These are phyloP conservation scores for Hetaerina americana DNA, from an alignment of 1,140 invertebrate genomes.

Conservation along the genomic window DNA sequence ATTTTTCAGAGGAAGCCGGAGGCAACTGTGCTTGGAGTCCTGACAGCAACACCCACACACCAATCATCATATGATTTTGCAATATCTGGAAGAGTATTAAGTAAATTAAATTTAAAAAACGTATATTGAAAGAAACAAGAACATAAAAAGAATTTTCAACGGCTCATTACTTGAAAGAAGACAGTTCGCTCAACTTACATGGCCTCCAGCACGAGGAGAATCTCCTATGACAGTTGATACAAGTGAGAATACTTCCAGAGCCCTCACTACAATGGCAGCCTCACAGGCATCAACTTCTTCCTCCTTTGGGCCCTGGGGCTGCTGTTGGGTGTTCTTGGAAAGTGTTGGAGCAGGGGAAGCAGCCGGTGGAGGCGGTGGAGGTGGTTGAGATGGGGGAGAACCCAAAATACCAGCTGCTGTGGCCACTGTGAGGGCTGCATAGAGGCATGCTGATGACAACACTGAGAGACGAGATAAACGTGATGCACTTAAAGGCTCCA, in stretches of 20 bases:
- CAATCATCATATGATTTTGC: conserved; percentile 79
- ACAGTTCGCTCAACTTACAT: conserved; percentile 42
- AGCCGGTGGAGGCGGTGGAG: conserved; percentile 21
- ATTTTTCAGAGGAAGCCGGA: conserved; percentile 41
- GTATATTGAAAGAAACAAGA: background rate
- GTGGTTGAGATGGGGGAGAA: conserved; percentile 21
- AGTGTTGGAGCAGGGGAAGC: conserved; percentile 9
- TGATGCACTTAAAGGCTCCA: conserved; percentile 70
- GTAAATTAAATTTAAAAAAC: background rate
- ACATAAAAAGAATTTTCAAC: conserved; percentile 4
- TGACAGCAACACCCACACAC: conserved; percentile 71
- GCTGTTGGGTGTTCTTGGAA: background rate
- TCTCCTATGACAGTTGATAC: conserved; percentile 64
- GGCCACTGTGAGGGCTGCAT: conserved; percentile 44
- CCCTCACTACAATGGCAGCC: conserved; percentile 55
- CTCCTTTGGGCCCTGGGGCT: conserved; percentile 14
- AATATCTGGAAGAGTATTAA: conserved; percentile 59
- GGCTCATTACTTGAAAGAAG: too few relatives aligned
- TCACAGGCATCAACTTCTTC: conserved; percentile 54
- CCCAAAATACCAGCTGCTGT: background rate
- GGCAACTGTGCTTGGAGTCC: conserved; percentile 63
- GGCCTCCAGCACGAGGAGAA: conserved; percentile 74
- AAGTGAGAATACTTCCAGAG: conserved; percentile 67
- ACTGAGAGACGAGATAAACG: conserved; percentile 65
- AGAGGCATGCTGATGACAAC: conserved; percentile 64